Conservation (phyloP, 1,140 invertebrate genomes). For the Platorchestia sp. region DNA sequence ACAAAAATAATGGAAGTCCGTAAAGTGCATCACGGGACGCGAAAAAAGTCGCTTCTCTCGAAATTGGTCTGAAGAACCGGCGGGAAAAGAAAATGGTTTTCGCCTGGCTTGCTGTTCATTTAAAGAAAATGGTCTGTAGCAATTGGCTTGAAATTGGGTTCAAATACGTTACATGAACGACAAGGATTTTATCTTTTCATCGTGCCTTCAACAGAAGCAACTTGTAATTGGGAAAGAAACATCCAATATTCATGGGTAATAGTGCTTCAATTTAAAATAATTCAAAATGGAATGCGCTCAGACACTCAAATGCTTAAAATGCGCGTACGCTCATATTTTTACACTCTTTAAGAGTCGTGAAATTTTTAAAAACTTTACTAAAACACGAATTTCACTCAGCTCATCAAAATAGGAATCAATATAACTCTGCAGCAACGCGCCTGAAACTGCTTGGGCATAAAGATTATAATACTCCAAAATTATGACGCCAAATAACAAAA, state of each 20-base stretch:
- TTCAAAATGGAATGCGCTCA: too few species aligned
- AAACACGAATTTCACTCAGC: neutral
- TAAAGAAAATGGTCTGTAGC: neutral
- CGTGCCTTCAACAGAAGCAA: too few species aligned
- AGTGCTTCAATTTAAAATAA: too few species aligned
- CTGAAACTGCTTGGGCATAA: too few species aligned
- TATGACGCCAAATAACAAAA: neutral
- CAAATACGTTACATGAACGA: neutral
- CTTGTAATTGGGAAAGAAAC: too few species aligned
- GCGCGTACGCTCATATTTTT: too few species aligned
- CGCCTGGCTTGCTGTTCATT: neutral
- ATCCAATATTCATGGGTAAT: too few species aligned
- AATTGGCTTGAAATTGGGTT: neutral
- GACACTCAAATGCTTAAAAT: too few species aligned
- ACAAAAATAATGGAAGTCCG: conserved; percentile 30
- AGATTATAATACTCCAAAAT: neutral
- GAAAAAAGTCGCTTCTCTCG: neutral
- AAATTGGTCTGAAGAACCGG: neutral
- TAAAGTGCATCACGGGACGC: neutral
- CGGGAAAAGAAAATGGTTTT: neutral
- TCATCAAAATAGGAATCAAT: too few species aligned
- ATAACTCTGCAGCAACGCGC: too few species aligned
- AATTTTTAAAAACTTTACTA: neutral
- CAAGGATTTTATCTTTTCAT: neutral
- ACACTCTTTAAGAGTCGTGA: too few species aligned